A percentile compares a stretch with the other conserved stretches of the same genome.
phyloP scores from a whole-genome alignment of 2,113 vertebrate species.

The Anolis sagrei region DNA sequence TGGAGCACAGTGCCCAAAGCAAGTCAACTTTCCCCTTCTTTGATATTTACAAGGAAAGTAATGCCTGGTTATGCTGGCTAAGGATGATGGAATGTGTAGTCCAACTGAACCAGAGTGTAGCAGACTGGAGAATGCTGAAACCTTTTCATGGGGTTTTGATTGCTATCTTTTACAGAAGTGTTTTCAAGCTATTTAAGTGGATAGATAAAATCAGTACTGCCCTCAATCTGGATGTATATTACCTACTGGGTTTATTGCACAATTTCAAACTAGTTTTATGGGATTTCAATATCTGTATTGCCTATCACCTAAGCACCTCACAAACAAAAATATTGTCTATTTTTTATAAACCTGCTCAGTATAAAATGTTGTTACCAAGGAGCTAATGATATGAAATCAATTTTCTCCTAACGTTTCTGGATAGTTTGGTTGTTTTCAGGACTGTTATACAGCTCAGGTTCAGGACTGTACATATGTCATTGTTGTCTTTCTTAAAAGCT shows the following conservation, averaged over 20 bases:
- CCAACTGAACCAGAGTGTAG: not conserved
- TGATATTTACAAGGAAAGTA: not conserved
- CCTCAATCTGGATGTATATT: not conserved
- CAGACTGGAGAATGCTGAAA: not conserved
- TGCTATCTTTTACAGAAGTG: not conserved
- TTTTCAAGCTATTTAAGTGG: not conserved
- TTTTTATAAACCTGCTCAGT: not conserved
- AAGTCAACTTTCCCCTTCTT: not conserved
- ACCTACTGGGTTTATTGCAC: not conserved
- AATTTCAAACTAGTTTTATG: not conserved
- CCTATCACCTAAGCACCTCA: not conserved
- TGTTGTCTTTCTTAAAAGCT: too few species aligned
- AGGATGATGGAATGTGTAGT: not conserved
- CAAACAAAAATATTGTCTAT: not conserved
- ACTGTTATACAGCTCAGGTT: not conserved
- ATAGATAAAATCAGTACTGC: not conserved
- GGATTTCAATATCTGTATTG: not conserved
- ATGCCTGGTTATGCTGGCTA: not conserved
- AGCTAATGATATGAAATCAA: not conserved
- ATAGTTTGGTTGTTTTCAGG: not conserved
- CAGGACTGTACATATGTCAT: not conserved
- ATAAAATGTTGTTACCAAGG: not conserved
- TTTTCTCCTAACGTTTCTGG: not conserved
- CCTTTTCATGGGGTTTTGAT: not conserved
- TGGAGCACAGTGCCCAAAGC: not conserved